Evolutionary conservation across 2,797 vertebrate species (phyloP).

Genomic region (Geotria australis): DNA sequence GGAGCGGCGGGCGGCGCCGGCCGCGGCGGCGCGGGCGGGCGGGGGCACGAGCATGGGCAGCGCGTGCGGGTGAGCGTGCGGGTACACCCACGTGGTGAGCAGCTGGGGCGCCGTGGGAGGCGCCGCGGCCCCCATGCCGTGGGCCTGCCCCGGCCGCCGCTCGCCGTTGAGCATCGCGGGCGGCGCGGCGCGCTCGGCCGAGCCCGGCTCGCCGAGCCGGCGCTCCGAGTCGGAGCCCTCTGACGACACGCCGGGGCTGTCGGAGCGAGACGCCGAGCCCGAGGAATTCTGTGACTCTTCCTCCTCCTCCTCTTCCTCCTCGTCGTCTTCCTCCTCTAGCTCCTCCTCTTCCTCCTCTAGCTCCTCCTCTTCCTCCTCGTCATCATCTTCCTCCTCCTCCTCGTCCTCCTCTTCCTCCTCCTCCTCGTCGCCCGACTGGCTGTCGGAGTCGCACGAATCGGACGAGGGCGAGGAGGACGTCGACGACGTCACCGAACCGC

Average conservation of each 20-base stretch:
- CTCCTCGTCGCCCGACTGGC: conserved; percentile 71
- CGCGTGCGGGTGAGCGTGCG: conserved; percentile 23
- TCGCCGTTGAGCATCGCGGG: conserved; percentile 36
- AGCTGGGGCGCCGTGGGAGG: conserved; percentile 35
- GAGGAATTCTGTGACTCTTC: conserved; percentile 43
- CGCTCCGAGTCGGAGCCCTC: conserved; percentile 21
- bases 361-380: conserved; percentile 60
- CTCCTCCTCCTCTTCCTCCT: conserved; percentile 68
- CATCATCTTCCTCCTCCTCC: conserved; percentile 47
- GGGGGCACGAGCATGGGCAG: conserved; percentile 65
- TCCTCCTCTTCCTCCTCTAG: conserved; percentile 50
- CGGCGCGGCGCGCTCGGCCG: conserved; percentile 25
- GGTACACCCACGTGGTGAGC: conserved; percentile 4
- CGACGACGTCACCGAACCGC: conserved; percentile 55
- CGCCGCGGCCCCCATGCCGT: conserved; percentile 39
- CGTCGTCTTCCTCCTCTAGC: conserved; percentile 79
- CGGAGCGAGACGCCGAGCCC: conserved; percentile 32
- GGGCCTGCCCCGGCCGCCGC: conserved; percentile 23
- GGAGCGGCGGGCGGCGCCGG: conserved; percentile 58
- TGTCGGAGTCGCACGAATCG: conserved; percentile 58
- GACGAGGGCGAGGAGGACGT: conserved; percentile 84
- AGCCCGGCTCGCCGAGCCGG: conserved; percentile 25
- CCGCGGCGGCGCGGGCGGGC: conserved; percentile 27
- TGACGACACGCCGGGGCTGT: conserved; percentile 8
- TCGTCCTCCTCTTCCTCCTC: conserved; percentile 84